Base-by-base conservation (phyloP, 2,888 invertebrate species). In the Caenorhabditis drosophilae region DNA sequence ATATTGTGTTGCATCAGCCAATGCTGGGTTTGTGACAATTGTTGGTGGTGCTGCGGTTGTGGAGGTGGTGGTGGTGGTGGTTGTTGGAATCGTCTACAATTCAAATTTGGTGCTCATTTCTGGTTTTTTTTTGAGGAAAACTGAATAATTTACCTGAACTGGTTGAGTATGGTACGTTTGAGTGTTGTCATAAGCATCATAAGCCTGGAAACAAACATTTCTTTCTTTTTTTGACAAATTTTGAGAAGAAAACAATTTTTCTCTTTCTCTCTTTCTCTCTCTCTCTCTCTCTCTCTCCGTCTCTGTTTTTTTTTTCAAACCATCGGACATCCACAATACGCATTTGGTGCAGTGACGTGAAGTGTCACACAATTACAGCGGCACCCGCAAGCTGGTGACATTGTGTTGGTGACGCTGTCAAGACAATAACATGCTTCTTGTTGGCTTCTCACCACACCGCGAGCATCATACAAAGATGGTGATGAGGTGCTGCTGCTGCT, bases 291-390 rank as follows among this genome's bases (percentile, higher is more conserved):
- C n/a, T n/a, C n/a, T n/a, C n/a, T n/a, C n/a, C n/a, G n/a, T n/a
- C n/a, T n/a, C n/a, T n/a, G n/a, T n/a, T n/a, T n/a, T n/a, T n/a
- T n/a, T n/a, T n/a, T n/a, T n/a, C n/a, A n/a, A n/a, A n/a, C n/a
- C n/a, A n/a, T n/a, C n/a, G 75, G 75, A 52, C 75, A 75, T 26
- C 67, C 70, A 52, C 72, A 72, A 25, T 68, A 68, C 1, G 69
- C 72, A 40, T 60, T 62, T 1, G 75, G 75, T 42, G 70, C 60
- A 11, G 68, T 60, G 16, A 72, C 72, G 41, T 67, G 61, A 50
- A 70, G 48, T 12, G 64, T 56, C 40, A 52, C 38, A 51, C 75
- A 75, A 42, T 75, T 64, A 40, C 75, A 75, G 38, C 44, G n/a
- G 42, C 75, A 75, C 11, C 75, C 75, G 44, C 75, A 75, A 12